Evolutionary conservation across 2,797 vertebrate genomes (phyloP).

Genomic region (Anolis apletophallus): DNA sequence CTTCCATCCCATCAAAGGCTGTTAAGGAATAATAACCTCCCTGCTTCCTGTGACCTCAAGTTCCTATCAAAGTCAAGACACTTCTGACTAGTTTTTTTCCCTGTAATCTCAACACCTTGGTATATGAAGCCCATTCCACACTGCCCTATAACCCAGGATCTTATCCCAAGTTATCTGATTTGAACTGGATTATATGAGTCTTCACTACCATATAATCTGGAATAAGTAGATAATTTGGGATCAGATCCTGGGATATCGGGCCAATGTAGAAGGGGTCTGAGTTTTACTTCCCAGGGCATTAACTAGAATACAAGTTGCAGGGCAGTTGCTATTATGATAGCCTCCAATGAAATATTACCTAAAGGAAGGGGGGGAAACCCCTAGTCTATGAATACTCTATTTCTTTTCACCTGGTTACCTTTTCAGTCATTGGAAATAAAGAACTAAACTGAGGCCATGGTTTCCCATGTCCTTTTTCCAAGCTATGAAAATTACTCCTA

Average conservation of each 20-base stretch:
- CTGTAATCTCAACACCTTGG: neutral
- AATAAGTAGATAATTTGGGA: no score
- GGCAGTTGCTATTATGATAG: neutral
- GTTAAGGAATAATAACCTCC: constrained; percentile 39
- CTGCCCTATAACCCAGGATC: no score
- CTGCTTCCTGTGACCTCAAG: neutral
- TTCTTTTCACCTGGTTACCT: no score
- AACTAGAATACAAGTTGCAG: neutral
- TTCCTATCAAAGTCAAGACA: constrained; percentile 13
- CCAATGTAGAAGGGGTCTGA: neutral
- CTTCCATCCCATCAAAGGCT: constrained; percentile 42
- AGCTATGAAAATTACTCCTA: neutral
- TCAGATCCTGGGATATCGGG: no score
- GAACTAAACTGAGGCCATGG: neutral
- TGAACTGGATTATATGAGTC: no score
- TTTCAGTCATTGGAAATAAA: constrained; percentile 39
- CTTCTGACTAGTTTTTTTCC: constrained; percentile 36
- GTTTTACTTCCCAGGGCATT: neutral
- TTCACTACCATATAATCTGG: no score
- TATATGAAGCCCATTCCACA: no score
- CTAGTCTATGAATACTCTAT: no score
- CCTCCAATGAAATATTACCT: constrained; percentile 9
- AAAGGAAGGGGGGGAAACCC: no score
- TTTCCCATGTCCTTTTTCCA: neutral
- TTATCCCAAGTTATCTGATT: no score